Evolutionary conservation across 2,888 invertebrate species (phyloP).

Genomic region (Cephus rjabovi): DNA sequence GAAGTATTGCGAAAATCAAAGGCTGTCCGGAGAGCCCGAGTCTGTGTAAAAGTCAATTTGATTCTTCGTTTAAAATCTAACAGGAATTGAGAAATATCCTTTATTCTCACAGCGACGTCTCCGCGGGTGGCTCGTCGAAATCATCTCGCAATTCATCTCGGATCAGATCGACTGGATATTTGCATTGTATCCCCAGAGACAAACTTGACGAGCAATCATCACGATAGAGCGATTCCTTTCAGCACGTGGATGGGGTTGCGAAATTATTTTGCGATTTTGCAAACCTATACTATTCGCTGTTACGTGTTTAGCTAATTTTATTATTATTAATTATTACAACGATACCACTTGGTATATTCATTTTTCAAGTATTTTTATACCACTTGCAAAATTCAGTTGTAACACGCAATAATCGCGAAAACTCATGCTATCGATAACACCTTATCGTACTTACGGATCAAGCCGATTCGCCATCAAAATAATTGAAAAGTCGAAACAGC

Average conservation of each 20-base stretch:
- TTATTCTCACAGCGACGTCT: not conserved
- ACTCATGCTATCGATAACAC: too few species aligned
- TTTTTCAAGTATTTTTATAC: too few species aligned
- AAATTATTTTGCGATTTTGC: not conserved
- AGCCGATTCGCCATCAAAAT: not conserved
- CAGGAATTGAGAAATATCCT: not conserved
- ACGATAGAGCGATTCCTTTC: not conserved
- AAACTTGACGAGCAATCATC: not conserved
- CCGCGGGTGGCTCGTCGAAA: not conserved
- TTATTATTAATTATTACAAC: not conserved
- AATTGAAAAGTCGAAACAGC: constrained; percentile 4
- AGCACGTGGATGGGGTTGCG: not conserved
- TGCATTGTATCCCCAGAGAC: not conserved
- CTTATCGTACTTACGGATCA: not conserved
- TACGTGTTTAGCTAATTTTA: not conserved
- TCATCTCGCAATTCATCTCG: not conserved
- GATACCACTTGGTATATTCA: fast-evolving
- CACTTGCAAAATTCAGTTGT: too few species aligned
- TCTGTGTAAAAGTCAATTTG: not conserved
- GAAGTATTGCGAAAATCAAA: not conserved
- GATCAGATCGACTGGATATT: not conserved
- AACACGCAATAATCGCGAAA: not conserved
- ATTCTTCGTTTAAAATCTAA: not conserved
- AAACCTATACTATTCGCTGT: not conserved
- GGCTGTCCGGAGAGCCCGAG: not conserved